Evolutionary conservation across 2,113 vertebrate genomes (phyloP).

Genomic region (Podilymbus podiceps): DNA sequence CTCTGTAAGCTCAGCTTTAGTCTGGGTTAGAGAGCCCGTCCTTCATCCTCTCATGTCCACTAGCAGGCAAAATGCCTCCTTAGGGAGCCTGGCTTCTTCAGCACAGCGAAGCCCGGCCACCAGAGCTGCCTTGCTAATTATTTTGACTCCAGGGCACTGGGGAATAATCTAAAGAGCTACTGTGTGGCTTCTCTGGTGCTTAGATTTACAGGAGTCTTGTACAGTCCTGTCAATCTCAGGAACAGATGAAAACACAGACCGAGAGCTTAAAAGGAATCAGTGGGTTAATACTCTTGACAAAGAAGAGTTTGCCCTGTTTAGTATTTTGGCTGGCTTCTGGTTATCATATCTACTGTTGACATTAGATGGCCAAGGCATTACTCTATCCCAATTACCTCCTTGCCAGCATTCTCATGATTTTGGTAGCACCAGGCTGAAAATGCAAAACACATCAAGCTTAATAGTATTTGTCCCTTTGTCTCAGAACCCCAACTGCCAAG

Average conservation of each 20-base stretch:
- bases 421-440: neutral
- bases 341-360: neutral
- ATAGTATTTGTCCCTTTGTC: neutral
- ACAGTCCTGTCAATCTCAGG: neutral
- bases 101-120: neutral
- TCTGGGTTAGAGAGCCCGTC: neutral
- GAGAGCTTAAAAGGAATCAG: neutral
- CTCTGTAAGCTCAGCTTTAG: neutral
- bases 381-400: neutral
- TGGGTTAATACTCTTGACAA: neutral
- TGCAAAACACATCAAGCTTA: neutral
- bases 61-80: conserved; percentile 68
- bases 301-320: neutral
- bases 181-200: neutral
- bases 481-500: neutral
- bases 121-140: neutral
- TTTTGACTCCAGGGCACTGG: conserved; percentile 41
- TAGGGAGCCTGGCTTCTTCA: neutral
- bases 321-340: neutral
- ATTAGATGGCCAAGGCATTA: neutral
- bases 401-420: neutral
- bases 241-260: neutral
- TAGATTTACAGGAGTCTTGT: neutral
- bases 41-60: conserved; percentile 29
- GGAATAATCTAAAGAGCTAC: conserved; percentile 9